These are phyloP conservation scores for Carabus problematicus DNA, from an alignment of 2,888 invertebrate genomes.

Conservation along the genomic window DNA sequence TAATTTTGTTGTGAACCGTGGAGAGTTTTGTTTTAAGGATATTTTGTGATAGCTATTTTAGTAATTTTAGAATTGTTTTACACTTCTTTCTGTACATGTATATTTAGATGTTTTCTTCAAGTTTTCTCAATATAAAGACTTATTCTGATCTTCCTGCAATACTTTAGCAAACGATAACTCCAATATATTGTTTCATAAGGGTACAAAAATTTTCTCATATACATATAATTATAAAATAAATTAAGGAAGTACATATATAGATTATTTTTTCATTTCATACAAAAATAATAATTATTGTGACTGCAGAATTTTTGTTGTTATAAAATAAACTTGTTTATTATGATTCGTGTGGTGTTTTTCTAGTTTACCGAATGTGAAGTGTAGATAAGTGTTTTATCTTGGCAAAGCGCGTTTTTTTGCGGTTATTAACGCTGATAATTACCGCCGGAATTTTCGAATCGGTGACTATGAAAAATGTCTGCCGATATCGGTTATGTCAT, in stretches of 20 bases:
- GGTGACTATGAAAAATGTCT: conserved; percentile 11
- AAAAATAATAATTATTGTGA: conserved; percentile 33
- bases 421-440: not conserved
- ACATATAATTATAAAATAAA: conserved; percentile 12
- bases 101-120: conserved; percentile 8
- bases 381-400: not conserved
- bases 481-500: conserved; percentile 27
- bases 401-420: not conserved
- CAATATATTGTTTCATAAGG: conserved; percentile 39
- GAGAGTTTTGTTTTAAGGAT: conserved; percentile 2
- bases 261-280: conserved; percentile 42
- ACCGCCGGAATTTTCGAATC: no score
- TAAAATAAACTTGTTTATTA: conserved; percentile 39
- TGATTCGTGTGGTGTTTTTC: not conserved
- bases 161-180: conserved; percentile 28
- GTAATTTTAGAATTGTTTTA: conserved; percentile 10
- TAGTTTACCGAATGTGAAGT: not conserved
- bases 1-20: conserved; percentile 10
- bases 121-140: conserved; percentile 34
- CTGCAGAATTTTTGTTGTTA: conserved; percentile 39
- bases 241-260: conserved; percentile 26
- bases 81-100: conserved; percentile 11
- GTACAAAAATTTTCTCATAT: conserved; percentile 35
- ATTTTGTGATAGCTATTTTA: conserved; percentile 14
- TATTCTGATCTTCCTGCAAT: conserved; percentile 39